Base-by-base conservation (phyloP, 2,113 vertebrate species). In the Toxotes chatareus region DNA sequence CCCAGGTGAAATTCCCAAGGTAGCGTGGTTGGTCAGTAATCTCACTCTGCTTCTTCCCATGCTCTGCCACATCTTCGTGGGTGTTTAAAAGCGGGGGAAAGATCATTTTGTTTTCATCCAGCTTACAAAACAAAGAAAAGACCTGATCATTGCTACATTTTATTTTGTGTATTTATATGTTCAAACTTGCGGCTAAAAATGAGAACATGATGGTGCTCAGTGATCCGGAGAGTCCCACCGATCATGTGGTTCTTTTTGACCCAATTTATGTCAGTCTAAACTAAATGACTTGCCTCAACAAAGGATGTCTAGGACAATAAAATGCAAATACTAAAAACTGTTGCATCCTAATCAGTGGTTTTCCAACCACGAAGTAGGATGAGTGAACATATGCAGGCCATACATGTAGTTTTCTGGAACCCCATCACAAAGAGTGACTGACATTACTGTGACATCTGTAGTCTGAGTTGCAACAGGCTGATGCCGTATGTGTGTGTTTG, bases 211-310 rank as follows among this genome's bases (percentile, higher is more conserved):
- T 51, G 12, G 1, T 19, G 69, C 17, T 47, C 60, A 64, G 46
- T 60, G 31, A 57, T 67, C 27, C 27, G 9, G 17, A 66, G 76
- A 57, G 42, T 75, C 59, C 51, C 34, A 67, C 56, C 47, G 2
- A 64, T 42, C 70, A 74, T 72, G 70, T 70, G 73, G 64, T 71
- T 34, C 66, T 81, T 63, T 53, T 51, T 81, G 3, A 79, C 70
- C 60, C 76, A 82, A 84, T 84, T 82, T 36, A 60, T 60, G 44
- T 72, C 78, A 84, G 57, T 62, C 55, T 38, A 65, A 75, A 76
- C 62, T 6, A n/a, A 55, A 46, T 38, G 7, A 73, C 16, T n/a
- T 31, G 62, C n/a, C n/a, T 64, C 31, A 68, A 79, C 64, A 83
- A 51, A 74, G 67, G 34, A 60, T 69, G 66, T 83, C 13, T n/a